phyloP scores from a whole-genome alignment of 2,797 vertebrate genomes.

The Diglossa cyanea region DNA sequence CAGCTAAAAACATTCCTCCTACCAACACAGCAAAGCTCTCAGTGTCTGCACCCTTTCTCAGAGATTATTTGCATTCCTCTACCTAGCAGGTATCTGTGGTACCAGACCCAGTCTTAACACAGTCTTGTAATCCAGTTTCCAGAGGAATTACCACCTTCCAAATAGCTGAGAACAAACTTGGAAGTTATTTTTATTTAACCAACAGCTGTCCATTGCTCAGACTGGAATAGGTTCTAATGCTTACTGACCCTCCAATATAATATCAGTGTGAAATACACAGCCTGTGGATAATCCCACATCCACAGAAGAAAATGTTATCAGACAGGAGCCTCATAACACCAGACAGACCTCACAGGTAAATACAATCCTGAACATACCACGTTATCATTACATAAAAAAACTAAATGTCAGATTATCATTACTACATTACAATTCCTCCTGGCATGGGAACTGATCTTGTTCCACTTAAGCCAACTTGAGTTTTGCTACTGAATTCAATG shows the following conservation, averaged over 20 bases:
- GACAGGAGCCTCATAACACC: background rate
- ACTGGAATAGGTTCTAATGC: background rate
- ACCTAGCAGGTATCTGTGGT: background rate
- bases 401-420: background rate
- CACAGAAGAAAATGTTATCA: background rate
- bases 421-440: background rate
- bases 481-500: background rate
- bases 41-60: background rate
- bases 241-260: background rate
- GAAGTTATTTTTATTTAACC: background rate
- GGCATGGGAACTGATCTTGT: background rate
- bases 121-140: background rate
- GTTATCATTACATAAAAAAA: background rate
- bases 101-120: background rate
- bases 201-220: background rate
- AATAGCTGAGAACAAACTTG: background rate
- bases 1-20: background rate
- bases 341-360: background rate
- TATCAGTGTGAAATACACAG: background rate
- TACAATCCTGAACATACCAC: background rate
- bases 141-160: background rate
- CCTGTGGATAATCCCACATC: background rate
- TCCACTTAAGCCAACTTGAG: background rate
- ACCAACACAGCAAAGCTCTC: background rate
- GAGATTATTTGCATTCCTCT: background rate